Evolutionary conservation across 2,888 invertebrate species (phyloP).

Genomic region (Leptinotarsa tumamoca): DNA sequence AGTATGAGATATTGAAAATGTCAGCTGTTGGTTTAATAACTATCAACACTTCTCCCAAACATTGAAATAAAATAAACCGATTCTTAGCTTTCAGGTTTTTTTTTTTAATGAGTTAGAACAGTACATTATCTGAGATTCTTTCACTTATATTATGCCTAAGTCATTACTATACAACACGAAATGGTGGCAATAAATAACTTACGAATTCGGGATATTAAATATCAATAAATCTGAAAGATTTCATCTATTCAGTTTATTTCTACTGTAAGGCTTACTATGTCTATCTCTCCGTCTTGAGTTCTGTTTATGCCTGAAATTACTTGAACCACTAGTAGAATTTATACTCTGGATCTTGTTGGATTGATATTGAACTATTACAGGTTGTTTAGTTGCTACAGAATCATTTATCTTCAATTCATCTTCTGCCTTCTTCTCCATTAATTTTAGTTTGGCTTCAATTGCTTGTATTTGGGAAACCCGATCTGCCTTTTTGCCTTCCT

Average conservation of each 20-base stretch:
- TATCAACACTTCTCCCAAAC: too few relatives aligned
- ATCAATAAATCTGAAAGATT: not conserved
- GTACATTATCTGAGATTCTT: too few relatives aligned
- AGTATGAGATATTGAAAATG: too few relatives aligned
- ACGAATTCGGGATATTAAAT: not conserved
- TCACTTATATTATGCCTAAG: too few relatives aligned
- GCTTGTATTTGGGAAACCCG: slow-evolving; percentile 86
- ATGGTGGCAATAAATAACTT: not conserved
- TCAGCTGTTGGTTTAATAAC: too few relatives aligned
- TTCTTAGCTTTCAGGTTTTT: too few relatives aligned
- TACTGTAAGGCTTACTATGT: slow-evolving; percentile 53
- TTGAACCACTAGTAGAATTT: slow-evolving; percentile 48
- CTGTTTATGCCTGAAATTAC: slow-evolving; percentile 21
- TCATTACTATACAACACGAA: not conserved
- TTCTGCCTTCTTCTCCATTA: slow-evolving; percentile 77
- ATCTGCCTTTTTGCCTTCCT: slow-evolving; percentile 75
- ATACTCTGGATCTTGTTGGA: slow-evolving; percentile 66
- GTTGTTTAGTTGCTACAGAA: slow-evolving; percentile 74
- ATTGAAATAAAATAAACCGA: too few relatives aligned
- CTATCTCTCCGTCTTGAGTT: slow-evolving; percentile 49
- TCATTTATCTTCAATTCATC: slow-evolving; percentile 83
- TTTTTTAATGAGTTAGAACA: too few relatives aligned
- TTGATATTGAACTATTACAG: slow-evolving; percentile 79
- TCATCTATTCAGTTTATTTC: slow-evolving; percentile 43
- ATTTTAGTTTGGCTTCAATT: slow-evolving; percentile 87